Conservation (phyloP, 2,113 vertebrate species). For the Centrocercus urophasianus region DNA sequence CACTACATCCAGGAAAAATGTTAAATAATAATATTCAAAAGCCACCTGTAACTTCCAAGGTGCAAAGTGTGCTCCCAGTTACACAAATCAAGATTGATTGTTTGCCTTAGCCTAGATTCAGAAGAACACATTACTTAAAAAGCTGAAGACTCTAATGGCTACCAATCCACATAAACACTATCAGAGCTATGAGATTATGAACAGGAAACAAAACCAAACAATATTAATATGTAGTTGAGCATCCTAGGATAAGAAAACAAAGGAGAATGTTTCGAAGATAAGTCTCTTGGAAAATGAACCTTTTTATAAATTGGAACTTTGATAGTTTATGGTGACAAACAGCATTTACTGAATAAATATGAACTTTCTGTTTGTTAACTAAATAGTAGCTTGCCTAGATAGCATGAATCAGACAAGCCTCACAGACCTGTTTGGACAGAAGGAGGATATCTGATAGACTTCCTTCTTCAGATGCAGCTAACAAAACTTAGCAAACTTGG, state of each 20-base stretch:
- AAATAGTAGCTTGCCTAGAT: not conserved
- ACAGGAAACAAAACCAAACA: not conserved
- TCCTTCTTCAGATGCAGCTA: not conserved
- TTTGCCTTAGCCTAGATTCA: not conserved
- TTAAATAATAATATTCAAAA: not conserved
- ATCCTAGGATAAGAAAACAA: not conserved
- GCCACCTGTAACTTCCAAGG: not conserved
- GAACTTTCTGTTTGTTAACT: not conserved
- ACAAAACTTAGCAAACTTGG: constrained; percentile 1
- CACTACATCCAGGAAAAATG: not conserved
- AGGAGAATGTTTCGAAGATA: not conserved
- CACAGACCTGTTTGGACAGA: not conserved
- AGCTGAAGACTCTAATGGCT: not conserved
- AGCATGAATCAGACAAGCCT: not conserved
- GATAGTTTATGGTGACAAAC: not conserved
- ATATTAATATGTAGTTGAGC: not conserved
- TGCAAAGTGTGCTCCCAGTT: not conserved
- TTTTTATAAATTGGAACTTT: not conserved
- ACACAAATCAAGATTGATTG: rapidly evolving
- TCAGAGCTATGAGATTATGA: not conserved
- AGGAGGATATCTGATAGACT: not conserved
- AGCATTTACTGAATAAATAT: constrained; percentile 14
- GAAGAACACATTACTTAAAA: not conserved
- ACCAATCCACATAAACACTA: not conserved
- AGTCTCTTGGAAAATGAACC: not conserved